Percentiles rank a stretch among this genome's conserved stretches.
phyloP scores from a whole-genome alignment of 2,113 vertebrate genomes.

The Entelurus aequoreus region DNA sequence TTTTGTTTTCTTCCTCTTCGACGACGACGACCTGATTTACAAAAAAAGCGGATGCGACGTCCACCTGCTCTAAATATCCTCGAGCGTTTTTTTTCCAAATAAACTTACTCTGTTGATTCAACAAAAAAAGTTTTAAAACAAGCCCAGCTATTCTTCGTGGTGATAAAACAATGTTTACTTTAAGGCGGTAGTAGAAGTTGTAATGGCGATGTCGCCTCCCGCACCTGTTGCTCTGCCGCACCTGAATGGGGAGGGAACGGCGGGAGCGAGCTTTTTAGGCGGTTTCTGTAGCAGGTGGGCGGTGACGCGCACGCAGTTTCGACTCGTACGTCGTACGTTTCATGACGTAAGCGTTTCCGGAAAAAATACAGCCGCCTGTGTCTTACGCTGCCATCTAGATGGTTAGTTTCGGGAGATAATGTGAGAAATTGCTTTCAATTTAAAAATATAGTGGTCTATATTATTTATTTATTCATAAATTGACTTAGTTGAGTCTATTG shows the following conservation, averaged over 20 bases:
- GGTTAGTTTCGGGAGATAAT: background rate
- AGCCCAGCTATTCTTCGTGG: background rate
- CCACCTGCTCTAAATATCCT: conserved; percentile 28
- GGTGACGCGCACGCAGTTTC: conserved; percentile 67
- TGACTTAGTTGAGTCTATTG: too few species aligned
- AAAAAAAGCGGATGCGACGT: conserved; percentile 16
- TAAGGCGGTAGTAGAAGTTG: background rate
- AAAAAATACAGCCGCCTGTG: background rate
- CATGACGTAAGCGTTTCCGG: conserved; percentile 47
- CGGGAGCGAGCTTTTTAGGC: conserved; percentile 60
- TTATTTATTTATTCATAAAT: too few species aligned
- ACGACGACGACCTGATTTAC: background rate
- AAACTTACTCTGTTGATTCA: background rate
- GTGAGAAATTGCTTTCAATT: background rate
- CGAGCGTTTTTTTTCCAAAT: background rate
- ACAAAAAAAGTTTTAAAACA: background rate
- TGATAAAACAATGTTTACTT: background rate
- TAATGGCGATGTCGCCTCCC: background rate
- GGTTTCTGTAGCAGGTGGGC: conserved; percentile 53
- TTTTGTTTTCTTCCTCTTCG: conserved; percentile 39
- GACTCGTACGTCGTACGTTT: conserved; percentile 54
- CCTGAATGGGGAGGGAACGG: conserved; percentile 41
- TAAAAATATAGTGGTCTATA: background rate
- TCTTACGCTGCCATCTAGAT: background rate
- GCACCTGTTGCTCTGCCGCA: conserved; percentile 65